Base-by-base conservation (phyloP, 2,113 vertebrate species). In the Eonycteris spelaea region DNA sequence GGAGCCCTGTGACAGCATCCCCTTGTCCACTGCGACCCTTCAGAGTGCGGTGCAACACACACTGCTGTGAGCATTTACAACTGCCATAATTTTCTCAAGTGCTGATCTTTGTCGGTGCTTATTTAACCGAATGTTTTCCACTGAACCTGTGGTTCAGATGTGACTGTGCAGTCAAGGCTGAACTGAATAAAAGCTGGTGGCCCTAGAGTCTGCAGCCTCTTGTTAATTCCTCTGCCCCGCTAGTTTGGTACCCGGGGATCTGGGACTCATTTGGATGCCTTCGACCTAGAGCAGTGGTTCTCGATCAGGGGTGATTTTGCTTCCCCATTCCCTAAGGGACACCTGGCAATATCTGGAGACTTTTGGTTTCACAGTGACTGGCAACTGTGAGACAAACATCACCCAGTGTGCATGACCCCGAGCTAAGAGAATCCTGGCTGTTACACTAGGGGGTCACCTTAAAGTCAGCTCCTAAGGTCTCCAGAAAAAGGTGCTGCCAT, bases 31-130 rank as follows among this genome's bases (percentile, higher is more conserved):
- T 1, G 38, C 0, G 0, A 86, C n/a, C 59, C 78, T 55, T 18
- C 19, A 33, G 2, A 35, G 33, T 0, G 2, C 16, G 22, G 48
- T 0, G 0, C 8, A 15, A 33, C 24, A 35, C 51, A 33, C 5
- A 21, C 13, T 9, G 33, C 24, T 26, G 43, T 4, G 18, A 16
- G n/a, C 77, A 78, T 28, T 28, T 11, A 6, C 6, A 65, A 26
- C 43, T 30, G 28, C 11, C 15, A 15, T 7, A 40, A 18, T 2
- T 8, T 30, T 35, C 7, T 0, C 13, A 12, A 1, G 8, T 15
- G 22, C 19, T 22, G 26, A 18, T 1, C 63, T 77, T 86, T 21
- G 14, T 3, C 7, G 28, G 8, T 9, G 28, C 30, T 65, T 38
- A 85, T 21, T 57, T 33, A 63, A 53, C 30, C 74, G 35, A 82